Evolutionary conservation across 1,140 invertebrate genomes (phyloP), one percentile per base, ranked within the genome.

Genomic region (Temnothorax longispinosus): DNA sequence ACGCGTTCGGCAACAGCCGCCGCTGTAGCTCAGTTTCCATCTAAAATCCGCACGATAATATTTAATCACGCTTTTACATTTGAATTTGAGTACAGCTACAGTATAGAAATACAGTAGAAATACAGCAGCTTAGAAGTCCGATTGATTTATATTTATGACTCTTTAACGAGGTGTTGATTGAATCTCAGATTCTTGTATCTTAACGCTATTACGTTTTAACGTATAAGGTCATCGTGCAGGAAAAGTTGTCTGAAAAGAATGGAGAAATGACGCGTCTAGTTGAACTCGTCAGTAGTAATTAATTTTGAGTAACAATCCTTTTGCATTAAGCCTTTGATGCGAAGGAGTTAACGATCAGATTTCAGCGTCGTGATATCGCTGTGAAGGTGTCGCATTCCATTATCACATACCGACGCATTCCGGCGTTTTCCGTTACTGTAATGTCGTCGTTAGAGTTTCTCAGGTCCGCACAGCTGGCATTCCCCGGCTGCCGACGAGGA

Each of bases 341-440:
- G 15, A 15, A 21, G 21, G 18, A 21, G 38, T 13, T 21, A 47
- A 35, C 18, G 7, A 65, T 32, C 27, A 64, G 60, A 78, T 65
- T 65, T 65, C 76, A 65, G n/a, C 11, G 47, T 67, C 44, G 18
- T n/a, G 62, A 8, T 69, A 32, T 81, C 27, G 35, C 35, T 58
- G n/a, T 1, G 41, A 72, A 87, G 65, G 54, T 74, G 60, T 82
- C 88, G 62, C 80, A 44, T 75, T 67, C 69, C 72, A 86, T 91
- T 91, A 90, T 72, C 85, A 50, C 78, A 62, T 84, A 27, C 4
- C 41, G 65, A 87, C 87, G 72, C 80, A 88, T 88, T 88, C 85
- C 41, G 21, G 58, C 41, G 58, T 72, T 85, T 75, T 41, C 62
- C 67, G 84, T 69, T 86, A 89, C 82, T 85, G 52, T 77, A 35